Base-by-base conservation (phyloP, 2,888 invertebrate species). In the Cataglyphis altisquamis region DNA sequence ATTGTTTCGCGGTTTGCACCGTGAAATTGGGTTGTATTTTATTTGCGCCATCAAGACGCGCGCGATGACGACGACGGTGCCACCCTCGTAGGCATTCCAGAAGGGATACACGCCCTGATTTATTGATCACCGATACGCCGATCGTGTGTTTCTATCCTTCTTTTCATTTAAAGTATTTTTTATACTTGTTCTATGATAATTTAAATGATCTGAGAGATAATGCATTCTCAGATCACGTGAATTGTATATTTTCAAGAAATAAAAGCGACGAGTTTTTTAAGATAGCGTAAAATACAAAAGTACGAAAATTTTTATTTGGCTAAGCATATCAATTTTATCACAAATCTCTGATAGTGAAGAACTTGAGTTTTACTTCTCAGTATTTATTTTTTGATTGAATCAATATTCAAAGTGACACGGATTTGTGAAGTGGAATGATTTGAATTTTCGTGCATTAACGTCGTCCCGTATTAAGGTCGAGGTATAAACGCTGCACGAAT, bases 1-100 rank as follows among this genome's bases (percentile, higher is more conserved):
- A 94, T 94, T 94, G 94, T 94, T 94, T 94, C 93, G 94, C 92
- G 93, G 93, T 93, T 93, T 91, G 90, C 88, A 86, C 87, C 87
- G 87, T 87, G 88, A 92, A 93, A 93, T 93, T 93, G 91, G 92
- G 93, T 93, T 92, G 92, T 91, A 91, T 90, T 87, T 91, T 91
- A 91, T 89, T 90, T 89, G 83, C 32, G 41, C 90, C 84, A 84
- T 84, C 83, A 63, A 81, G 83, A 64, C 83, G 72, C 74, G 55
- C 77, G 32, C 72, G 41, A 63, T 18, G 62, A 74, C 63, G 72
- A 64, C 62, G 84, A 82, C 78, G 85, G 86, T 72, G 74, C 82
- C 75, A 78, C 66, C 82, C 78, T 70, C 63, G 29, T n/a, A 18
- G 55, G 39, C 74, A 70, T 41, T 73, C 45, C 67, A 48, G 73